Percentiles rank a stretch among this genome's conserved stretches.
These are phyloP conservation scores for Caloenas nicobarica DNA, from an alignment of 2,113 vertebrate species.

Conservation along the genomic window DNA sequence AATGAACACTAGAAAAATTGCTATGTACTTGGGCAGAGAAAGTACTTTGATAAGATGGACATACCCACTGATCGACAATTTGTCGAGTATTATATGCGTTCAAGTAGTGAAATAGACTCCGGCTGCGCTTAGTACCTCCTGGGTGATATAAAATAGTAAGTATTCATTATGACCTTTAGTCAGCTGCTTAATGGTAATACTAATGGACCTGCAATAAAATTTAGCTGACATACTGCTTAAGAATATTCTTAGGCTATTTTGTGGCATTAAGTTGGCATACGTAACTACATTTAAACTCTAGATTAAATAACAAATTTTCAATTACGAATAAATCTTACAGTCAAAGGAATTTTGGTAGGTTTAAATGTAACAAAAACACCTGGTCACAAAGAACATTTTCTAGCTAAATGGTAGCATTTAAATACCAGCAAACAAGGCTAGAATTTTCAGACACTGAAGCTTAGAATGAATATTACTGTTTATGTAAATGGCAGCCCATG, in stretches of 20 bases:
- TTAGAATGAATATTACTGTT: not conserved
- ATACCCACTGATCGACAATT: slow-evolving; percentile 36
- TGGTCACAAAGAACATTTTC: not conserved
- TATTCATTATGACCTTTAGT: slow-evolving; percentile 71
- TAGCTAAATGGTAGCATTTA: not conserved
- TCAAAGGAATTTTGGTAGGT: not conserved
- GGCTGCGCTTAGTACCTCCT: slow-evolving; percentile 57
- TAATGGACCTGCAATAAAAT: slow-evolving; percentile 62
- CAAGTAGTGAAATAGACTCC: slow-evolving; percentile 48
- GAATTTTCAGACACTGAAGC: not conserved
- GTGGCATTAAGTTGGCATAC: slow-evolving; percentile 41
- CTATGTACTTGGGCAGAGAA: not conserved
- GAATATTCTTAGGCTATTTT: slow-evolving; percentile 50
- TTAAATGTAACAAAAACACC: not conserved
- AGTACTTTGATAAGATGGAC: slow-evolving; percentile 36
- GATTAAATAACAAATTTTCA: slow-evolving; percentile 49
- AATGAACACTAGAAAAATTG: slow-evolving; percentile 6
- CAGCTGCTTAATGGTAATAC: slow-evolving; percentile 57
- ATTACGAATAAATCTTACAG: slow-evolving; percentile 18
- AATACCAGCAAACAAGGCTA: not conserved
- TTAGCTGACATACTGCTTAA: slow-evolving; percentile 42
- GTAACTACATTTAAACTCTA: slow-evolving; percentile 34
- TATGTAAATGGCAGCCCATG: not conserved
- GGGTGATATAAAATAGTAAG: slow-evolving; percentile 62
- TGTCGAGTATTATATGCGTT: slow-evolving; percentile 34